A percentile compares a stretch with the other conserved stretches of the same genome.
These are phyloP conservation scores for Onychorhynchus coronatus DNA, from an alignment of 2,113 vertebrate genomes.

Conservation along the genomic window DNA sequence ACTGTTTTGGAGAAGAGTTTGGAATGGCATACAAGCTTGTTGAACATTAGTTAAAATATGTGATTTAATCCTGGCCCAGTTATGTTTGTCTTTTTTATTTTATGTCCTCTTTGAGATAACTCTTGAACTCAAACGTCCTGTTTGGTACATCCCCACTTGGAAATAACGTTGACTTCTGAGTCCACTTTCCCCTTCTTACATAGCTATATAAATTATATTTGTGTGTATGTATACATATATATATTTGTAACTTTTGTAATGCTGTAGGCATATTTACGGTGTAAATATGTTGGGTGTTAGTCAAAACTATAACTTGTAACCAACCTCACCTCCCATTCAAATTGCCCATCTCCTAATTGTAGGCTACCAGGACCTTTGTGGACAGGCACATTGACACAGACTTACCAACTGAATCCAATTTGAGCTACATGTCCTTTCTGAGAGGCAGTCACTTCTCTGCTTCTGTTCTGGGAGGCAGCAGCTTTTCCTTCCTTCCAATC, in stretches of 20 bases:
- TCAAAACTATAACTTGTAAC: not conserved
- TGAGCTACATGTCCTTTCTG: not conserved
- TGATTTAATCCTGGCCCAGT: not conserved
- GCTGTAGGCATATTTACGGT: not conserved
- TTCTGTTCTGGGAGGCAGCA: not conserved
- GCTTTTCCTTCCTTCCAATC: not conserved
- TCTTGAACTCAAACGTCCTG: not conserved
- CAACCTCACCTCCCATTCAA: not conserved
- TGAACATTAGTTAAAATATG: not conserved
- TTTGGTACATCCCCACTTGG: not conserved
- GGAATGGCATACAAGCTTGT: not conserved
- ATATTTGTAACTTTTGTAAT: not conserved
- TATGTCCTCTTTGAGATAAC: not conserved
- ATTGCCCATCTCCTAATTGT: not conserved
- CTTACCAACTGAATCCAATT: rapidly evolving
- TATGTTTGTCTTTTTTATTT: not conserved
- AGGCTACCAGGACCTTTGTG: not conserved
- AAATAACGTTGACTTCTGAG: not conserved
- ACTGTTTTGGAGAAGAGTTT: not conserved
- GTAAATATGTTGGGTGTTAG: not conserved
- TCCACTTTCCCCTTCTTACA: not conserved
- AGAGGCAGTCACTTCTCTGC: not conserved
- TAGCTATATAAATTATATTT: not conserved
- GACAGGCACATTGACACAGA: not conserved
- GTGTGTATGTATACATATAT: too few relatives aligned